Percentiles rank a stretch among this genome's conserved stretches.
phyloP scores from a whole-genome alignment of 1,140 invertebrate species.

The Cyclina sinensis region DNA sequence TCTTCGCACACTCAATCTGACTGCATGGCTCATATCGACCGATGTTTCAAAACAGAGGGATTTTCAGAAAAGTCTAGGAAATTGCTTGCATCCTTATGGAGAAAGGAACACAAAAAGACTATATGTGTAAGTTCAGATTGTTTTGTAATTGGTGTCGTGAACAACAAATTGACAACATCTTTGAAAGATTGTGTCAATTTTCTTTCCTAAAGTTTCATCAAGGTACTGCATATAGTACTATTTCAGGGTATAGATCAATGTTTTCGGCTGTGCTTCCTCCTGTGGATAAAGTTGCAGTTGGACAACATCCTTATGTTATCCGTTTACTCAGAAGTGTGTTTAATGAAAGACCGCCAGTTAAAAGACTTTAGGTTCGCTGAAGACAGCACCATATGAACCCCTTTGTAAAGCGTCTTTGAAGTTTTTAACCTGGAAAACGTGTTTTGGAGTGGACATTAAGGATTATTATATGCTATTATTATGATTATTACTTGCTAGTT shows the following conservation, averaged over 20 bases:
- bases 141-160: slow-evolving; percentile 62
- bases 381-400: slow-evolving; percentile 45
- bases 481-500: no score
- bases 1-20: slow-evolving; percentile 49
- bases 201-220: slow-evolving; percentile 13
- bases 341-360: slow-evolving; percentile 50
- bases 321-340: slow-evolving; percentile 26
- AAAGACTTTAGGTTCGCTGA: slow-evolving; percentile 27
- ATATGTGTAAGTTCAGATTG: slow-evolving; percentile 34
- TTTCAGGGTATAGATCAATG: slow-evolving; percentile 59
- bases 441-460: no score
- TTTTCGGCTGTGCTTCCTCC: slow-evolving; percentile 39
- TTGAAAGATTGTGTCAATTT: slow-evolving; percentile 44
- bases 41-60: slow-evolving; percentile 30
- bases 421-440: slow-evolving; percentile 42
- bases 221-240: slow-evolving; percentile 44
- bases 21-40: slow-evolving; percentile 66
- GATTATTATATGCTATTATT: no score
- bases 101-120: slow-evolving; percentile 56
- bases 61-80: slow-evolving; percentile 44
- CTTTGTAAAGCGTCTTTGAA: slow-evolving; percentile 35
- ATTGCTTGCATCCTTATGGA: slow-evolving; percentile 38
- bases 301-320: slow-evolving; percentile 45
- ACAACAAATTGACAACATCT: slow-evolving; percentile 58
- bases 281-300: slow-evolving; percentile 25